These are phyloP conservation scores for Crepidodera aurea DNA, from an alignment of 2,888 invertebrate species.

Conservation along the genomic window DNA sequence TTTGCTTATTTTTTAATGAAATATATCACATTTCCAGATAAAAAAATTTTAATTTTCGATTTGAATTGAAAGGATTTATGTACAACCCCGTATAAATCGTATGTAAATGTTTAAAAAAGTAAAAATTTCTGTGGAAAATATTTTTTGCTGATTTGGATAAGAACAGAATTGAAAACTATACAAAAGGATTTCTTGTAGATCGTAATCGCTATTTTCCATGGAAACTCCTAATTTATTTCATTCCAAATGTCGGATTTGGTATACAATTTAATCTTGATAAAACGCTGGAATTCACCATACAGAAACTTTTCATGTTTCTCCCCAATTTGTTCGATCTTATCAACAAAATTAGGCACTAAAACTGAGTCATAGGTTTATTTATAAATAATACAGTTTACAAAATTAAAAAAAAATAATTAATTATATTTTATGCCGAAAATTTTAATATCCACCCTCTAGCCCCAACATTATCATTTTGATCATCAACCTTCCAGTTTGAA, in stretches of 20 bases:
- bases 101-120: neutral
- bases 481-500: too few relatives aligned
- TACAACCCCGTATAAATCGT: too few relatives aligned
- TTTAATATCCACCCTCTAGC: too few relatives aligned
- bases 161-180: slow-evolving; percentile 3
- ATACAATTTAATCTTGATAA: slow-evolving; percentile 20
- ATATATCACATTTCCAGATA: too few relatives aligned
- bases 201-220: slow-evolving; percentile 14
- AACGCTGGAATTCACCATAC: slow-evolving; percentile 5
- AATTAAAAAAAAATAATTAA: too few relatives aligned
- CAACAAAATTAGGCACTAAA: neutral
- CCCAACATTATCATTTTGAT: too few relatives aligned
- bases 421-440: too few relatives aligned
- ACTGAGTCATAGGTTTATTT: too few relatives aligned
- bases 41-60: too few relatives aligned
- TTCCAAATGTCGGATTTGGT: slow-evolving; percentile 16
- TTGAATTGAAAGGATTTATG: too few relatives aligned
- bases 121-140: neutral
- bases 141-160: neutral
- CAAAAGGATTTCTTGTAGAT: slow-evolving; percentile 18
- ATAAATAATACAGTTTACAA: too few relatives aligned
- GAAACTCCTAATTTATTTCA: slow-evolving; percentile 22
- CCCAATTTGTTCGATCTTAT: slow-evolving; percentile 16
- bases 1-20: too few relatives aligned
- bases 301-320: slow-evolving; percentile 13